Percentiles rank a stretch among this genome's conserved stretches.
Evolutionary conservation across 2,888 invertebrate genomes (phyloP).

Genomic region (Galerucella nymphaeae): DNA sequence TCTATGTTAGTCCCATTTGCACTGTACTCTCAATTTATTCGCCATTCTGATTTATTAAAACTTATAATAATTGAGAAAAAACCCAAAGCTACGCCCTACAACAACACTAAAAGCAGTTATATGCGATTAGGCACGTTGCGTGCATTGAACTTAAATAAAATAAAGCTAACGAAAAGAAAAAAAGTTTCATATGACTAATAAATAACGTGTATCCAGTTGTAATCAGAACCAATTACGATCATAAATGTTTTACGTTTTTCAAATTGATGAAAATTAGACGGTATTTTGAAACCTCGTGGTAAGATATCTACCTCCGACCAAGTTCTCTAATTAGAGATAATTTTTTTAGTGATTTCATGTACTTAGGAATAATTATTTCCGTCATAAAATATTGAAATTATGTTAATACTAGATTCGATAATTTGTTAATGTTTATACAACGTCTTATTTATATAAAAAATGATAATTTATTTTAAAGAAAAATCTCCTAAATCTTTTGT

Average conservation of each 20-base stretch:
- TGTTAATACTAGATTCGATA: too few relatives aligned
- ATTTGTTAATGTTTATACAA: too few relatives aligned
- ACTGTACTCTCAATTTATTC: too few relatives aligned
- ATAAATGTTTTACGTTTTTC: conserved; percentile 31
- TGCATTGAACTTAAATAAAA: conserved; percentile 3
- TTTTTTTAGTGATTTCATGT: background rate
- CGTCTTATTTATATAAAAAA: too few relatives aligned
- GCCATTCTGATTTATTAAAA: too few relatives aligned
- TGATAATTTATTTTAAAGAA: too few relatives aligned
- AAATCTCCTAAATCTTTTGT: too few relatives aligned
- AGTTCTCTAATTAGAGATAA: conserved; percentile 14
- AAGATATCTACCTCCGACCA: conserved; percentile 16
- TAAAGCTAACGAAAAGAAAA: conserved; percentile 2
- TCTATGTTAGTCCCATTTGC: too few relatives aligned
- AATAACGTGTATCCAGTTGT: conserved; percentile 17
- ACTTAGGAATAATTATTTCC: background rate
- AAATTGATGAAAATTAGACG: conserved; percentile 31
- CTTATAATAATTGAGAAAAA: background rate
- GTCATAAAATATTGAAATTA: background rate
- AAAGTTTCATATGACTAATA: conserved; percentile 7
- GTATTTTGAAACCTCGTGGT: conserved; percentile 23
- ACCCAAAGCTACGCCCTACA: background rate
- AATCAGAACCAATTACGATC: conserved; percentile 28
- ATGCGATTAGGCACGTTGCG: background rate
- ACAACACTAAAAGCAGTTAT: background rate